A percentile compares a stretch with the other conserved stretches of the same genome.
Conservation (phyloP, 2,888 invertebrate species). For the Diplazon laetatorius region DNA sequence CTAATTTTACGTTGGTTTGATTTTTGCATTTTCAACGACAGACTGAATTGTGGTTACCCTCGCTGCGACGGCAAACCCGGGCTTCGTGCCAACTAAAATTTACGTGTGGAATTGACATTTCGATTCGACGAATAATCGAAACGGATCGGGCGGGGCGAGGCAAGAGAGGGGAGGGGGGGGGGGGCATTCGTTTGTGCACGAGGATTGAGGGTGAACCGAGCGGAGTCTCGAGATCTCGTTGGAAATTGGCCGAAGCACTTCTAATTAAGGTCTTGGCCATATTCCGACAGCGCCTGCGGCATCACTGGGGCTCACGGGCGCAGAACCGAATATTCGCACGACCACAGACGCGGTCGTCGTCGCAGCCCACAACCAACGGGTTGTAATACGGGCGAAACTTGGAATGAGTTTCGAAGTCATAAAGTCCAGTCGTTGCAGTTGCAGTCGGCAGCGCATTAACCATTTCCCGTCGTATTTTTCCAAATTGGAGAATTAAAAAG, state of each 20-base stretch:
- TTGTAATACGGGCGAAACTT: neutral
- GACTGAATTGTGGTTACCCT: neutral
- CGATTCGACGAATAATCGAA: slow-evolving; percentile 55
- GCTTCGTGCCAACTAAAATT: slow-evolving; percentile 53
- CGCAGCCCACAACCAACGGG: slow-evolving; percentile 5
- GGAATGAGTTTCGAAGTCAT: slow-evolving; percentile 13
- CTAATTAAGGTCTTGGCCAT: slow-evolving; percentile 61
- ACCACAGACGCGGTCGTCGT: slow-evolving; percentile 23
- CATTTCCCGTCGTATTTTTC: neutral
- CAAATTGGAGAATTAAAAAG: neutral
- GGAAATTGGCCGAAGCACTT: slow-evolving; percentile 55
- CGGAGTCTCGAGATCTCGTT: slow-evolving; percentile 29
- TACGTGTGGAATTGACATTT: slow-evolving; percentile 57
- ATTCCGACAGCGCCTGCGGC: slow-evolving; percentile 42
- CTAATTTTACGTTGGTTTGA: slow-evolving; percentile 48
- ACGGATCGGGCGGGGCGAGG: slow-evolving; percentile 9
- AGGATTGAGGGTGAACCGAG: too few species aligned
- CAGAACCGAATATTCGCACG: slow-evolving; percentile 15
- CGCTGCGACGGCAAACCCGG: slow-evolving; percentile 19
- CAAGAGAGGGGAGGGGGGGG: neutral
- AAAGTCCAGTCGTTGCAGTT: slow-evolving; percentile 7
- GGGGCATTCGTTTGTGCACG: neutral
- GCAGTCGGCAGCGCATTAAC: neutral
- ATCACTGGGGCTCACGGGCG: slow-evolving; percentile 5
- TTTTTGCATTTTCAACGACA: slow-evolving; percentile 10